Percentiles rank a stretch among this genome's conserved stretches.
phyloP scores from a whole-genome alignment of 2,888 invertebrate species.

The Pantelozetes paolii region DNA sequence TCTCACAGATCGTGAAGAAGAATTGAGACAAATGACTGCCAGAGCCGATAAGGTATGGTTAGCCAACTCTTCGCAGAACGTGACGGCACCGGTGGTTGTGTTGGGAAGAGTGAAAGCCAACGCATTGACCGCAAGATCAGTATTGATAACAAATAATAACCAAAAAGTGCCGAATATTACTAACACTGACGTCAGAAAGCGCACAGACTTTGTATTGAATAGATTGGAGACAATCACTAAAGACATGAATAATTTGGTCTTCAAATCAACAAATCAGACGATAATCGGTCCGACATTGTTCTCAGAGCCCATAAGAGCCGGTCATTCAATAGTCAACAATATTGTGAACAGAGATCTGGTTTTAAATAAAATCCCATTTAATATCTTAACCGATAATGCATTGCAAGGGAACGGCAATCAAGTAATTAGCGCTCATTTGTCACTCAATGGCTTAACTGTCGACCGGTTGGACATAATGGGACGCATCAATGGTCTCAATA shows the following conservation, averaged over 20 bases:
- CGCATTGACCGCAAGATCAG: background rate
- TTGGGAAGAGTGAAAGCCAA: conserved; percentile 25
- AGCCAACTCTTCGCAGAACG: conserved; percentile 20
- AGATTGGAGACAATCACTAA: background rate
- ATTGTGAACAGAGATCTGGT: conserved; percentile 9
- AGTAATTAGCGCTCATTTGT: conserved; percentile 14
- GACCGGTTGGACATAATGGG: background rate
- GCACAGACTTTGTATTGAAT: background rate
- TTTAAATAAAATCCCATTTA: conserved; percentile 16
- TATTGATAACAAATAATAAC: background rate
- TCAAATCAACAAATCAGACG: conserved; percentile 17
- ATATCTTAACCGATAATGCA: background rate
- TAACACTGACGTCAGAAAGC: background rate
- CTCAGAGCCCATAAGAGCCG: background rate
- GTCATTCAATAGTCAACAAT: background rate
- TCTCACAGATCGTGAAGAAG: background rate
- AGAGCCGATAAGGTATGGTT: conserved; percentile 37
- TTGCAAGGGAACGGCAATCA: conserved; percentile 27
- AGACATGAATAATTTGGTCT: background rate
- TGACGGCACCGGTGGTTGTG: conserved; percentile 37
- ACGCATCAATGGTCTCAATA: conserved; percentile 11
- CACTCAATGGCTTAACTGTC: conserved; percentile 12
- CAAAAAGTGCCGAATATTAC: conserved; percentile 27
- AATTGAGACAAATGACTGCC: conserved; percentile 1
- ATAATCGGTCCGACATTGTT: conserved; percentile 11